These are phyloP conservation scores for Tryphoninae sp. DNA, from an alignment of 2,888 invertebrate genomes.

Conservation along the genomic window DNA sequence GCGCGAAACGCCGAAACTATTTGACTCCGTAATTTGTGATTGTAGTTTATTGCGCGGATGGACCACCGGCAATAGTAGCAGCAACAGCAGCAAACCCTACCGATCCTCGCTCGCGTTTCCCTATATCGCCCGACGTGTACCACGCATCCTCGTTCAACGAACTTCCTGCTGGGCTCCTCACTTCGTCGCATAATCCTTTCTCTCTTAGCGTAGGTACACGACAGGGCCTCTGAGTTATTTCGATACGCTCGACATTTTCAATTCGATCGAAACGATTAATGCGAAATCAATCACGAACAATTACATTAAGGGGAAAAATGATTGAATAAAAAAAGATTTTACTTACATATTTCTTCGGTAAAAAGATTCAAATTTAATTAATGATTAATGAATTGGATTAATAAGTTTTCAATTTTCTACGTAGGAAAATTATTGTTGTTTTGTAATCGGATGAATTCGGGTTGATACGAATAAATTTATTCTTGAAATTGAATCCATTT, in stretches of 20 bases:
- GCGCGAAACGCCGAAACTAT: slow-evolving; percentile 81
- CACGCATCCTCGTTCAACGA: slow-evolving; percentile 54
- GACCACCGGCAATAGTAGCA: slow-evolving; percentile 72
- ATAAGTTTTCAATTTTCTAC: too few relatives aligned
- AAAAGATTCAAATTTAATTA: too few relatives aligned
- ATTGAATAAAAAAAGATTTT: too few relatives aligned
- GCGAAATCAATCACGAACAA: too few relatives aligned
- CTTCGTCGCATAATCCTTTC: slow-evolving; percentile 46
- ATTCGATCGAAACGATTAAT: background rate
- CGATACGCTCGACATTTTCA: slow-evolving; percentile 32
- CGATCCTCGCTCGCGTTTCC: slow-evolving; percentile 50
- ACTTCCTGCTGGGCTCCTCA: slow-evolving; percentile 48
- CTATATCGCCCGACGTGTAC: slow-evolving; percentile 46
- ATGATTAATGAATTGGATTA: too few relatives aligned
- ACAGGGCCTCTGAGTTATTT: slow-evolving; percentile 54
- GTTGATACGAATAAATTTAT: background rate
- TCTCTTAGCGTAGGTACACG: background rate
- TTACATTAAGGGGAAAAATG: too few relatives aligned
- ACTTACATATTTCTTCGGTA: too few relatives aligned
- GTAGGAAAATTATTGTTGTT: background rate
- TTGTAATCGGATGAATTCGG: background rate
- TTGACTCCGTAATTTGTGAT: slow-evolving; percentile 81
- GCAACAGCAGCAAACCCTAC: slow-evolving; percentile 53
- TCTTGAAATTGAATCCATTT: background rate
- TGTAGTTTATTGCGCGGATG: slow-evolving; percentile 81